Base-by-base conservation (phyloP, 2,113 vertebrate genomes). In the Brachypteracias leptosomus region DNA sequence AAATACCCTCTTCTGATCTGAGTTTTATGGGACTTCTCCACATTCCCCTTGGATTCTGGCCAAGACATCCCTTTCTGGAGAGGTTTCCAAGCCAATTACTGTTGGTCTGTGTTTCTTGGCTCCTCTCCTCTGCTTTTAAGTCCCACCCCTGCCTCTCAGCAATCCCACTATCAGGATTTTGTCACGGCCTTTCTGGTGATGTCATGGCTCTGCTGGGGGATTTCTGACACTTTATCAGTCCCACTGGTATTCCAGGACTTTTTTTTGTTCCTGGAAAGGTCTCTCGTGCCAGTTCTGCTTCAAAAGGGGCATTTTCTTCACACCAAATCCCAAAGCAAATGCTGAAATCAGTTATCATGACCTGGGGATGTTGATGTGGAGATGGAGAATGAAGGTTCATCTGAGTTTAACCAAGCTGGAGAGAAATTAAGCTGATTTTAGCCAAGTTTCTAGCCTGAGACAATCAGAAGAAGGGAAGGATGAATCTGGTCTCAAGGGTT, bases 191-290 rank as follows among this genome's bases (percentile, higher is more conserved):
- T 85, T 47, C 52, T 51, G 2, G 90, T 75, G 82, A 67, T 24
- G 7, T 88, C 90, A 71, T 33, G 10, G n/a, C n/a, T n/a, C n/a
- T n/a, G n/a, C n/a, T n/a, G 11, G 83, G 86, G 74, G 49, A 54
- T 96, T 95, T 81, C n/a, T 26, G 91, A 86, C 76, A 19, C 65
- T 92, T n/a, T 73, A 46, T 57, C 91, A 76, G 52, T 73, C 79
- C 95, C 83, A 4, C 16, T 0, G 47, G 77, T 42, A 44, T 49
- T 1, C 2, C 24, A 4, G 11, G 57, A 14, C 4, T 19, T n/a
- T 67, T 54, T 85, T 54, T 85, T 71, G 51, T 82, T 86, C 58
- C 72, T 85, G 89, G 83, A 92, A 59, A 33, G 13, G 29, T 22
- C n/a, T 63, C 51, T 62, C 18, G 40, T 18, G 35, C 29, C 75